Conservation (phyloP, 2,888 invertebrate species). For the Machimus atricapillus region DNA sequence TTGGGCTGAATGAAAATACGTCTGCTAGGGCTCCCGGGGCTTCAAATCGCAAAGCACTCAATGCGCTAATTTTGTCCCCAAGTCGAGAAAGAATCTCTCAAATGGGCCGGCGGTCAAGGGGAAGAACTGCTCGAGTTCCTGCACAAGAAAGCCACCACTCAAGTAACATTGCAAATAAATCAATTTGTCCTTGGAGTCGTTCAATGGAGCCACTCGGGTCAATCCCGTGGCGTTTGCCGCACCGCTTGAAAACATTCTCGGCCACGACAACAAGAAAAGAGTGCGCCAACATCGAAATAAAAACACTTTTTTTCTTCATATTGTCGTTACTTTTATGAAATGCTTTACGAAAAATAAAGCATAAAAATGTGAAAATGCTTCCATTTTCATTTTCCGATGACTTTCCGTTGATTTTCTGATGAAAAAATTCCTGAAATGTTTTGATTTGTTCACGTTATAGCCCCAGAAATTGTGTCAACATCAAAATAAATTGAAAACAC, state of each 20-base stretch:
- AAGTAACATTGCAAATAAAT: not conserved
- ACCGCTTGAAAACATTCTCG: not conserved
- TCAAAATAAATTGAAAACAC: constrained; percentile 21
- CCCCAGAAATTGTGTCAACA: constrained; percentile 31
- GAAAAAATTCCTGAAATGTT: not conserved
- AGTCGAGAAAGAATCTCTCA: not conserved
- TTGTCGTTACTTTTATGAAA: not conserved
- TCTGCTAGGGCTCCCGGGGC: not conserved
- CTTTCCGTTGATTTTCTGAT: not conserved
- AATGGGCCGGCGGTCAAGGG: not conserved
- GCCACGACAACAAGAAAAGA: not conserved
- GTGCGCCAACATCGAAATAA: not conserved
- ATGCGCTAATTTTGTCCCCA: not conserved
- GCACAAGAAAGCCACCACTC: not conserved
- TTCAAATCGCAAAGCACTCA: not conserved
- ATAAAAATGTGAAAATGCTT: not conserved
- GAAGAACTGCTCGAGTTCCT: not conserved
- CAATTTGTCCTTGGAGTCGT: not conserved
- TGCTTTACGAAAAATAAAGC: not conserved
- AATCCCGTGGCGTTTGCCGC: not conserved
- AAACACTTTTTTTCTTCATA: not conserved
- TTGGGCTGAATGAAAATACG: not conserved
- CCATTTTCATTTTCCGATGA: not conserved
- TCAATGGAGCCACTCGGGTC: not conserved
- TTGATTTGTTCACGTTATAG: constrained; percentile 19